These are phyloP conservation scores for Girardinus metallicus DNA, from an alignment of 2,797 vertebrate genomes.

Conservation along the genomic window DNA sequence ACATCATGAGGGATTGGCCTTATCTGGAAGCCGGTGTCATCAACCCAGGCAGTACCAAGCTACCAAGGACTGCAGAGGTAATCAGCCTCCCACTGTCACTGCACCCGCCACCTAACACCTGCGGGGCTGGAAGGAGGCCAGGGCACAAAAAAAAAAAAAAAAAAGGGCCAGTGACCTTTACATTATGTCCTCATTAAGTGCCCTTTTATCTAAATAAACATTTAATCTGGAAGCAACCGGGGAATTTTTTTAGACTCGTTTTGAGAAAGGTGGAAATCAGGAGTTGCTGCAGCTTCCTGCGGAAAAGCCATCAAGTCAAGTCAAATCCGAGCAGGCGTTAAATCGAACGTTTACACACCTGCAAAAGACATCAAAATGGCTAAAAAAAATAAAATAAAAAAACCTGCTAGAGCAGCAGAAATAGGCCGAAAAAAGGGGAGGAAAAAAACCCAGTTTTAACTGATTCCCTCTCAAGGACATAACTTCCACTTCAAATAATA, in stretches of 20 bases:
- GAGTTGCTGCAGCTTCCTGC: not conserved
- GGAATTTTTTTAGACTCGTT: not conserved
- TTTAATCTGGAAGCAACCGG: not conserved
- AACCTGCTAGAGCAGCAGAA: not conserved
- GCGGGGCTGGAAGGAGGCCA: slow-evolving; percentile 54
- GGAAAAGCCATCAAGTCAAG: not conserved
- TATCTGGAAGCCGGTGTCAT: slow-evolving; percentile 86
- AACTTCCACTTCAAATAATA: too few relatives aligned
- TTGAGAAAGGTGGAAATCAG: not conserved
- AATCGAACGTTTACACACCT: not conserved
- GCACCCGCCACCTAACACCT: slow-evolving; percentile 76
- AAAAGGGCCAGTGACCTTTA: slow-evolving; percentile 63
- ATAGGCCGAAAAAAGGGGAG: not conserved
- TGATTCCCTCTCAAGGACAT: not conserved
- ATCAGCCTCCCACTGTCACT: slow-evolving; percentile 56
- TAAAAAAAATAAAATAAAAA: not conserved
- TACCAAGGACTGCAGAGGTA: slow-evolving; percentile 87
- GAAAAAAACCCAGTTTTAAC: not conserved
- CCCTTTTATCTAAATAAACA: not conserved
- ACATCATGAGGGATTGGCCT: slow-evolving; percentile 71
- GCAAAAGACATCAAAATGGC: not conserved
- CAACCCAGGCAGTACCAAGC: slow-evolving; percentile 92
- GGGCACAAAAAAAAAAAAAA: slow-evolving; percentile 26
- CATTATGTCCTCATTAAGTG: slow-evolving; percentile 36
- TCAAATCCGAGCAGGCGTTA: not conserved